phyloP scores from a whole-genome alignment of 2,113 vertebrate genomes.

The Rhegmatorhina hoffmannsi region DNA sequence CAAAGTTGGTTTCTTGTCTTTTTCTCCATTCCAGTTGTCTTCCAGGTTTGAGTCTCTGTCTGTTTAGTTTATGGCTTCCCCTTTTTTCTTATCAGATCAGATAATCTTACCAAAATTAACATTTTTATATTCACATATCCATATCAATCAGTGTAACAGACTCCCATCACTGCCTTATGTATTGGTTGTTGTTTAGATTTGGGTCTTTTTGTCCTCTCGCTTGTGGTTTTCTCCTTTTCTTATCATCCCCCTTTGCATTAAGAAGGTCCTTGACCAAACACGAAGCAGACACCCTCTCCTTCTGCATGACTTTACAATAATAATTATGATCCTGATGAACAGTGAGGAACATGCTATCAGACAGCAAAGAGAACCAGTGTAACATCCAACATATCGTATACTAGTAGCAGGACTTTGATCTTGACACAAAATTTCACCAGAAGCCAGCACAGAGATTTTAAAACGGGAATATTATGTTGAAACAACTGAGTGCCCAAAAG shows the following conservation, averaged over 20 bases:
- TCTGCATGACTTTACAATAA: not conserved
- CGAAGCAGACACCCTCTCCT: fast-evolving
- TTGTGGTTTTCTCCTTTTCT: not conserved
- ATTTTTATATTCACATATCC: not conserved
- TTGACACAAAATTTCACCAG: not conserved
- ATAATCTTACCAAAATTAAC: not conserved
- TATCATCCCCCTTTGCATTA: not conserved
- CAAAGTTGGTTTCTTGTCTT: not conserved
- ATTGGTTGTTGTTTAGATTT: not conserved
- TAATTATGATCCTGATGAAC: not conserved
- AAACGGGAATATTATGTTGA: not conserved
- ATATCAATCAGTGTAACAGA: not conserved
- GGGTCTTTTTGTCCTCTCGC: not conserved
- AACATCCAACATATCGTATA: not conserved
- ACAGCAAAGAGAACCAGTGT: not conserved
- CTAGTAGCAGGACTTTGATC: not conserved
- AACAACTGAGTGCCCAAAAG: not conserved
- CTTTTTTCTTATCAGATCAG: not conserved
- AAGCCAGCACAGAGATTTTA: not conserved
- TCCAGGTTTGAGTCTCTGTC: not conserved
- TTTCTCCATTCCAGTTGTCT: not conserved
- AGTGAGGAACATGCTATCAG: not conserved
- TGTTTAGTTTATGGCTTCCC: not conserved
- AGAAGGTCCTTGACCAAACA: not conserved
- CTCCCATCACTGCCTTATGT: not conserved